Conservation (phyloP, 92 coral and sea anemone genomes). For the Actinostola sp. region DNA sequence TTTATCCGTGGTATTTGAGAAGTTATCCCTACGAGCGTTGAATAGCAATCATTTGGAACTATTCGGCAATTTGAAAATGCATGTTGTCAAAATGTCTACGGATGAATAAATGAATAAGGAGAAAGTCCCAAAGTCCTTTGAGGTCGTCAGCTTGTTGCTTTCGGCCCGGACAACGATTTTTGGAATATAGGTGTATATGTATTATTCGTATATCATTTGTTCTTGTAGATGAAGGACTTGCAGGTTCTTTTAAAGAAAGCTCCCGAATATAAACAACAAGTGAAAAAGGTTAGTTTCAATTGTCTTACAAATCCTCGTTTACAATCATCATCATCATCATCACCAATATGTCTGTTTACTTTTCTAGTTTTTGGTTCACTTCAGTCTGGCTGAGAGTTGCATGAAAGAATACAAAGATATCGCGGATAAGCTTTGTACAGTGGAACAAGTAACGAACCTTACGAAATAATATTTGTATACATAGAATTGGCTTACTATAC, state of each 20-base stretch:
- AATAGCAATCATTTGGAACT: too few relatives aligned
- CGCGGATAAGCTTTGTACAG: conserved; percentile 85
- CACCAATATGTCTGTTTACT: neutral
- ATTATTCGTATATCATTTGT: neutral
- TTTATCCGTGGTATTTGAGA: too few relatives aligned
- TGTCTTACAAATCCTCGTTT: neutral
- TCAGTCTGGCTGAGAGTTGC: conserved; percentile 92
- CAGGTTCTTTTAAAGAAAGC: conserved; percentile 86
- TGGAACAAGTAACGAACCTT: conserved; percentile 74
- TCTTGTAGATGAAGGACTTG: conserved; percentile 81
- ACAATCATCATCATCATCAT: neutral
- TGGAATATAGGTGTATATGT: too few relatives aligned
- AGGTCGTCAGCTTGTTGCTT: too few relatives aligned
- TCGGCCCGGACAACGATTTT: too few relatives aligned
- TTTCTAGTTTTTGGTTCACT: conserved; percentile 79
- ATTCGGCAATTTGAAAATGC: too few relatives aligned
- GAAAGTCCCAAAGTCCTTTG: too few relatives aligned
- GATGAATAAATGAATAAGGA: too few relatives aligned
- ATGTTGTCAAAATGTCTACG: too few relatives aligned
- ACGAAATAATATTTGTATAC: neutral
- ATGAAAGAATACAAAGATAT: conserved; percentile 86
- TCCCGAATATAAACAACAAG: conserved; percentile 91
- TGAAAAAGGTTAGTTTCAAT: conserved; percentile 67
- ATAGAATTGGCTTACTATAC: too few relatives aligned
- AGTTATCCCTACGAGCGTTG: too few relatives aligned